Conservation (phyloP, 2,888 invertebrate genomes). For the Seladonia tumulorum region DNA sequence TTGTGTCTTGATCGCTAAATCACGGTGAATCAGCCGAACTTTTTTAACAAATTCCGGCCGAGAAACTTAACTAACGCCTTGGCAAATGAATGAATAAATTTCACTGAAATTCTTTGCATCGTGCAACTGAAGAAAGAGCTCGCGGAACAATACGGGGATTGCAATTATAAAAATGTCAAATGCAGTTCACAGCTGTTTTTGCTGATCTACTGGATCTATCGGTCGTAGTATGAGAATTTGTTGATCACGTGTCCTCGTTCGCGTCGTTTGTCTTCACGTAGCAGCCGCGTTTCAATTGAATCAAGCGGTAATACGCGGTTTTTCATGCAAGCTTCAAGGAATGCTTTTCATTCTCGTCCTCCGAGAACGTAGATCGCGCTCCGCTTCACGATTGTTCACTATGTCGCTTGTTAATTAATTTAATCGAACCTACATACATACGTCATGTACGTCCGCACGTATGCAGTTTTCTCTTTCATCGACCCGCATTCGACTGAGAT, state of each 20-base stretch:
- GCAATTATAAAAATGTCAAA: neutral
- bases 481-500: neutral
- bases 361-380: slow-evolving; percentile 47
- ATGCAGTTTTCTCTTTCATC: neutral
- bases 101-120: neutral
- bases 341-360: slow-evolving; percentile 44
- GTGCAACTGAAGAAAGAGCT: neutral
- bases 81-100: neutral
- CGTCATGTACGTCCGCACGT: slow-evolving; percentile 30
- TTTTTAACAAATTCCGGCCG: neutral
- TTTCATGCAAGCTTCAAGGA: slow-evolving; percentile 50
- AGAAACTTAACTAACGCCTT: neutral
- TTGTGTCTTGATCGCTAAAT: neutral
- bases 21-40: neutral
- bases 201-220: neutral
- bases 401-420: slow-evolving; percentile 31
- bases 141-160: neutral
- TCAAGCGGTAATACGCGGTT: slow-evolving; percentile 17
- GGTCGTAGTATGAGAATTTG: slow-evolving; percentile 9
- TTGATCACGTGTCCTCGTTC: slow-evolving; percentile 64
- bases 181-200: neutral
- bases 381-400: slow-evolving; percentile 38
- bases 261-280: slow-evolving; percentile 9
- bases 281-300: slow-evolving; percentile 19
- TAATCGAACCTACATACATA: neutral